Evolutionary conservation across 2,797 vertebrate genomes (phyloP), one percentile per base, ranked within the genome.

Genomic region (Micrastur ruficollis): DNA sequence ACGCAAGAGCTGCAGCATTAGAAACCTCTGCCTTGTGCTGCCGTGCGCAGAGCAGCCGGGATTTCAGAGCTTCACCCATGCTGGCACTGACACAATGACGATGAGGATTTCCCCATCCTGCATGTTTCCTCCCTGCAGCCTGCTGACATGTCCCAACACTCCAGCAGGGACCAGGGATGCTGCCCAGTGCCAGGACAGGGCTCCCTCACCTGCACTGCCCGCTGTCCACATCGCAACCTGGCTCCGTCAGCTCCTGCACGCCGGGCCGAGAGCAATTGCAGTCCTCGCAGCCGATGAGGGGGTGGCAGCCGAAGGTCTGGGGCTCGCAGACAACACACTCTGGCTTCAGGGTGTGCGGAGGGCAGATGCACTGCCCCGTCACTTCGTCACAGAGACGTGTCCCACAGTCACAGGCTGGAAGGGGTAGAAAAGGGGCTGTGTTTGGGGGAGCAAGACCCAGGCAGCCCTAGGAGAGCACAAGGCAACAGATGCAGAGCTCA

Each of bases 241-340:
- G 98, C 32, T 99, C 98, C 0, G 94, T 79, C 82, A 98, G 97
- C 11, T 98, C 96, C 73, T 98, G 85, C 93, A 99, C 96, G 0
- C 99, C 99, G 0, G 98, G 97, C 8, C 94, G 97, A 1, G 99
- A 99, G 97, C 99, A 99, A 98, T 99, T 99, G 95, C 99, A 99
- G 71, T 99, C 98, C 98, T 99, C 99, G 2, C 99, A 99, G 40
- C 99, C 99, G 0, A 99, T 98, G 95, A 99, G 96, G 0, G 99
- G 99, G 96, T 99, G 99, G 98, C 99, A 99, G 96, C 99, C 99
- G 0, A 99, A 99, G 5, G 99, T 99, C 96, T 98, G 99, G 1
- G 99, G 99, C 97, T 99, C 98, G 12, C 99, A 99, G 86, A 98
- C 90, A 2, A 97, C 92, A 62, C 99, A 99, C 34, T 99, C 99